These are phyloP conservation scores for Misgurnus mizolepis DNA, from an alignment of 2,113 vertebrate genomes.

Conservation along the genomic window DNA sequence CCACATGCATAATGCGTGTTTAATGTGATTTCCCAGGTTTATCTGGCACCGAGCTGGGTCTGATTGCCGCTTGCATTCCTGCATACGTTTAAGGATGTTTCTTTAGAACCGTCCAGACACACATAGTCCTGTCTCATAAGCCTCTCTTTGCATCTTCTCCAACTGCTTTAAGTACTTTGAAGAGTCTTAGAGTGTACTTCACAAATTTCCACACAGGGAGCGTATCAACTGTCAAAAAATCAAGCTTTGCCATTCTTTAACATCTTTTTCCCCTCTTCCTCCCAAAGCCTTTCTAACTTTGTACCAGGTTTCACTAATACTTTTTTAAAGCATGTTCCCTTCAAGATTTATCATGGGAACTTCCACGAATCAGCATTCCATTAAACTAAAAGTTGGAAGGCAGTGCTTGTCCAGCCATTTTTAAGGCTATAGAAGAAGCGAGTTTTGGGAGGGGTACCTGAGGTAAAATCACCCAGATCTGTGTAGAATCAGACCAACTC, in stretches of 20 bases:
- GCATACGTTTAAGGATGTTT: slow-evolving; percentile 71
- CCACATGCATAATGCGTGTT: slow-evolving; percentile 64
- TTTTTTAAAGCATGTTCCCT: slow-evolving; percentile 50
- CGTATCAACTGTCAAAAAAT: slow-evolving; percentile 69
- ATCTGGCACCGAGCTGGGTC: slow-evolving; percentile 67
- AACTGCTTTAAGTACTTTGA: slow-evolving; percentile 74
- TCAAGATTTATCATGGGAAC: slow-evolving; percentile 64
- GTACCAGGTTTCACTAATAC: slow-evolving; percentile 61
- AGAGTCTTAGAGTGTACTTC: slow-evolving; percentile 59
- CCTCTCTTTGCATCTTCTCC: slow-evolving; percentile 72
- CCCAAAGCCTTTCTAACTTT: slow-evolving; percentile 67
- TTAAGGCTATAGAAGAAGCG: slow-evolving; percentile 35
- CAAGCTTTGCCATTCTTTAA: slow-evolving; percentile 56
- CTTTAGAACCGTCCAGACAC: slow-evolving; percentile 64
- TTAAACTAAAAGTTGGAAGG: slow-evolving; percentile 56
- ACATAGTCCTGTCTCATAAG: slow-evolving; percentile 70
- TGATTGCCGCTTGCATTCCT: slow-evolving; percentile 73
- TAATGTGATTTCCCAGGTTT: slow-evolving; percentile 79
- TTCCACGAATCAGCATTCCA: slow-evolving; percentile 64
- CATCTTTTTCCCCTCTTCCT: slow-evolving; percentile 65
- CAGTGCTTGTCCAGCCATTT: slow-evolving; percentile 49
- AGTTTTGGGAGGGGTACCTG: slow-evolving; percentile 31
- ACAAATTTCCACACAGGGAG: slow-evolving; percentile 66
- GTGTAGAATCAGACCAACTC: slow-evolving; percentile 57
- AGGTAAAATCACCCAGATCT: slow-evolving; percentile 30